Evolutionary conservation across 2,888 invertebrate species (phyloP), one percentile per base, ranked within the genome.

Genomic region (Spodoptera littoralis): DNA sequence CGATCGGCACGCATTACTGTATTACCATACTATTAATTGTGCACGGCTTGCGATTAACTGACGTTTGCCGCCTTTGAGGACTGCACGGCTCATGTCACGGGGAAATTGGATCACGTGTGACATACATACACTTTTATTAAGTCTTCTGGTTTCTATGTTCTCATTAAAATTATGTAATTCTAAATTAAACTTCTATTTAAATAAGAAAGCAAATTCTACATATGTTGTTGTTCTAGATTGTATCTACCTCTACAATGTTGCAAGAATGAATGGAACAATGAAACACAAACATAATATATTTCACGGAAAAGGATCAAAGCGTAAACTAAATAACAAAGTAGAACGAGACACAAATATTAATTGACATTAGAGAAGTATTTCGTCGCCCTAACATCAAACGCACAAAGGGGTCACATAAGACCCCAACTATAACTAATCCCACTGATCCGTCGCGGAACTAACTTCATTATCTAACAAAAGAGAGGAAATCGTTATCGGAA

Each of bases 1-100:
- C 65, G 65, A 62, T 62, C 48, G 60, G 47, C 56, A 30, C 49
- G 54, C 48, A 63, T 68, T 60, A 71, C 53, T 53, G 55, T 61
- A 67, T 73, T 67, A 73, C 44, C 66, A 73, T 73, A 69, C 45
- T 58, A 68, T 72, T 76, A 76, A 68, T 60, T 64, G 73, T 60
- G 55, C 47, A 27, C 43, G 18, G 46, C 63, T 63, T 68, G 47
- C 13, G 27, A 76, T 65, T 60, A 54, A 71, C 72, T 60, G 60
- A 55, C 48, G 55, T 67, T 68, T 68, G 51, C 43, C 24, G 43
- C 62, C 57, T 63, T 73, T 62, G 73, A 73, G 48, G 56, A 55
- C 22, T 8, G 27, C 42, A 1, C 13, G 18, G n/a, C 8, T 72
- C 56, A 56, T 22, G 18, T 13, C 22, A 2, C 56, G 11, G 27